A percentile compares a stretch with the other conserved stretches of the same genome.
Conservation (phyloP, 2,797 vertebrate species). For the Centropyge bicolor region DNA sequence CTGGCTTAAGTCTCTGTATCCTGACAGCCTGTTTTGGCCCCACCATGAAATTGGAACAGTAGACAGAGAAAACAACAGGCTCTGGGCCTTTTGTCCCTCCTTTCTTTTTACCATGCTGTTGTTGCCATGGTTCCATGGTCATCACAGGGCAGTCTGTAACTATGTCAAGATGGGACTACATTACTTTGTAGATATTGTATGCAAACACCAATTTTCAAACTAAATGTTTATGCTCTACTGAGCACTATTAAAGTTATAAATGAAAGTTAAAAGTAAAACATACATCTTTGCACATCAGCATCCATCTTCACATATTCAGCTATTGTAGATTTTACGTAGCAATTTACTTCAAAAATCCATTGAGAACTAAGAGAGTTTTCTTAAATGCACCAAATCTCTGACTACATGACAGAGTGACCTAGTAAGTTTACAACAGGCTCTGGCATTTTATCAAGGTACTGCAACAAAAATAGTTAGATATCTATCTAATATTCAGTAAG, state of each 20-base stretch:
- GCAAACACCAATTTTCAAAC: neutral
- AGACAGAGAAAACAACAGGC: constrained; percentile 37
- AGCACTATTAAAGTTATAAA: neutral
- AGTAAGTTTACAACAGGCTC: neutral
- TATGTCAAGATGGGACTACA: neutral
- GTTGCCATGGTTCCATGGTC: constrained; percentile 49
- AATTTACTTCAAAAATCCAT: neutral
- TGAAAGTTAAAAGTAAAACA: neutral
- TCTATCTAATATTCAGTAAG: neutral
- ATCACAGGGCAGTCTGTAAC: constrained; percentile 37
- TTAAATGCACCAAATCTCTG: neutral
- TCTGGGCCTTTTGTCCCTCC: constrained; percentile 14
- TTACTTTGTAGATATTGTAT: constrained; percentile 4
- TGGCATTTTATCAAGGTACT: neutral
- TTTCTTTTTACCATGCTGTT: constrained; percentile 34
- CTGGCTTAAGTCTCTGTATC: constrained; percentile 21
- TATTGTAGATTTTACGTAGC: neutral
- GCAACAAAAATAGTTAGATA: neutral
- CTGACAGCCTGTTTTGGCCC: constrained; percentile 39
- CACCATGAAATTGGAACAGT: constrained; percentile 31
- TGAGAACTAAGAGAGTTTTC: neutral
- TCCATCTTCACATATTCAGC: neutral
- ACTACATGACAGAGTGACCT: neutral
- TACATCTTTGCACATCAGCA: neutral
- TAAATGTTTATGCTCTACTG: neutral